Evolutionary conservation across 2,888 invertebrate species (phyloP).

Genomic region (Amiota communis): DNA sequence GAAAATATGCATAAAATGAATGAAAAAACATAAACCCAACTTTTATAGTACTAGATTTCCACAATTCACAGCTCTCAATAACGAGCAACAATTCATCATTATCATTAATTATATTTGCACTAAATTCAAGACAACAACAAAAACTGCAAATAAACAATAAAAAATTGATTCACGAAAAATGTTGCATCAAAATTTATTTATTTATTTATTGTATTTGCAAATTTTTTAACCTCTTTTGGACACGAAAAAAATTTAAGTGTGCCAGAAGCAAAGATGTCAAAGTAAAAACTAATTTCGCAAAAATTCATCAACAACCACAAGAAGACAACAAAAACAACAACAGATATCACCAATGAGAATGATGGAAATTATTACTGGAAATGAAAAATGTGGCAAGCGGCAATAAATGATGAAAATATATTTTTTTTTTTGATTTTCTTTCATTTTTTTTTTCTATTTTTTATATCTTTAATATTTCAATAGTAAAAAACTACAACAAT

Average conservation of each 20-base stretch:
- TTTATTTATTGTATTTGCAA: conserved; percentile 46
- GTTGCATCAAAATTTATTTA: conserved; percentile 48
- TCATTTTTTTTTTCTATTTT: too few relatives aligned
- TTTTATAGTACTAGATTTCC: neutral
- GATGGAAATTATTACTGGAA: neutral
- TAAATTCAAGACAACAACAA: conserved; percentile 39
- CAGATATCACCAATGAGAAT: conserved; percentile 33
- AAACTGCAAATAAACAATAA: conserved; percentile 54
- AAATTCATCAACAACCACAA: conserved; percentile 21
- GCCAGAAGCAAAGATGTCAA: conserved; percentile 42
- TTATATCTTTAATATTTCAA: conserved; percentile 45
- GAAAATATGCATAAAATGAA: conserved; percentile 31
- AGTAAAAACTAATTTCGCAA: conserved; percentile 5
- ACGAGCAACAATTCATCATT: conserved; percentile 60
- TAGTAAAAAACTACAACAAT: conserved; percentile 49
- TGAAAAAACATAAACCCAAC: neutral
- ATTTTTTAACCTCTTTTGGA: neutral
- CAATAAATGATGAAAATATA: conserved; percentile 20
- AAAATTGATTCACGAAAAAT: conserved; percentile 51
- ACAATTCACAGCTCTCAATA: neutral
- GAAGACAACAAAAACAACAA: conserved; percentile 11
- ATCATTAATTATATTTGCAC: conserved; percentile 67
- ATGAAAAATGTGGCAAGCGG: conserved; percentile 14
- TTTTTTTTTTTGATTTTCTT: conserved; percentile 16
- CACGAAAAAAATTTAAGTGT: conserved; percentile 15